phyloP scores from a whole-genome alignment of 1,140 invertebrate species.

The Epicauta chinensis region DNA sequence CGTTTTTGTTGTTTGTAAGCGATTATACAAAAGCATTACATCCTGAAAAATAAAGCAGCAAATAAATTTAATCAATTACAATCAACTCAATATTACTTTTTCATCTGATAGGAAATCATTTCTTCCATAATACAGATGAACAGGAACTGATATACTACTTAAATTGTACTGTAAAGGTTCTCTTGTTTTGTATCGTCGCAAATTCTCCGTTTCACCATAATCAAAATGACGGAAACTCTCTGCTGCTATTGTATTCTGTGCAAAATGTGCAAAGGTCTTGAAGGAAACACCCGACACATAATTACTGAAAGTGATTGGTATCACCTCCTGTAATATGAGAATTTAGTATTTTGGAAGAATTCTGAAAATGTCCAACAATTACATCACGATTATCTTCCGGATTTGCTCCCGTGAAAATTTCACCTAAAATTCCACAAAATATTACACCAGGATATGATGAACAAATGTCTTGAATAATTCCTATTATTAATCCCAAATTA shows the following conservation, averaged over 20 bases:
- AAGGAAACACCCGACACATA: not conserved
- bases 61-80: too few relatives aligned
- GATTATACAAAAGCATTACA: constrained; percentile 1
- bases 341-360: too few relatives aligned
- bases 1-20: too few relatives aligned
- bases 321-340: not conserved
- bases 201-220: constrained; percentile 20
- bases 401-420: too few relatives aligned
- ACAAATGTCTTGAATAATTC: too few relatives aligned
- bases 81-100: too few relatives aligned
- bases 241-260: not conserved
- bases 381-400: too few relatives aligned
- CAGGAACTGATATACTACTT: constrained; percentile 18
- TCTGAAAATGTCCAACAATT: too few relatives aligned
- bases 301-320: constrained; percentile 1
- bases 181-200: constrained; percentile 14
- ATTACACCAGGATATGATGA: too few relatives aligned
- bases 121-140: constrained; percentile 22
- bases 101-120: constrained; percentile 12
- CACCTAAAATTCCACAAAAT: too few relatives aligned
- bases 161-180: constrained; percentile 22
- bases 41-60: constrained; percentile 7
- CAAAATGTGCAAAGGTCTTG: not conserved
- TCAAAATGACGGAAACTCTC: not conserved
- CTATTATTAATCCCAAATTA: too few relatives aligned